A percentile compares a stretch with the other conserved stretches of the same genome.
phyloP scores from a whole-genome alignment of 2,113 vertebrate genomes.

The Eira barbara region DNA sequence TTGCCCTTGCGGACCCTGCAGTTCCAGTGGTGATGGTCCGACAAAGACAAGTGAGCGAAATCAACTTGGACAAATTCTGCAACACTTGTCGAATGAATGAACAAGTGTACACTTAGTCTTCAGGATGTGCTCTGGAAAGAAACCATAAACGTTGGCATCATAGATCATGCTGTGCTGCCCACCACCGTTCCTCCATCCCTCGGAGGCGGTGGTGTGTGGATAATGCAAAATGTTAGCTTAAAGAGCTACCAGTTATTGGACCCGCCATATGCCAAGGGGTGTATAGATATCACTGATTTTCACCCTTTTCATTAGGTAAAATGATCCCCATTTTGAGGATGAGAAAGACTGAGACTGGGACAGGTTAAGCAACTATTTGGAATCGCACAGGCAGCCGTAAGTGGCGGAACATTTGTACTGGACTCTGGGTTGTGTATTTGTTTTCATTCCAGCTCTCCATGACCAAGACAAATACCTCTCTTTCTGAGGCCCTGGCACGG shows the following conservation, averaged over 20 bases:
- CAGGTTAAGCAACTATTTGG: not conserved
- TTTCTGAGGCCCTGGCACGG: not conserved
- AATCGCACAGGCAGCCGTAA: not conserved
- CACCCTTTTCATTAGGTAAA: not conserved
- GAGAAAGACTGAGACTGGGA: not conserved
- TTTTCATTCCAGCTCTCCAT: not conserved
- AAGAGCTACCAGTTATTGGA: not conserved
- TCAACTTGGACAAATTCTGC: not conserved
- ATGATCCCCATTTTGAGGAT: not conserved
- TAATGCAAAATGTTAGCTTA: not conserved
- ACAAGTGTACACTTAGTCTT: not conserved
- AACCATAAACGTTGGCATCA: not conserved
- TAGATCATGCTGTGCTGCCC: not conserved
- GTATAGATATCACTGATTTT: not conserved
- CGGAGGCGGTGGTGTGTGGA: not conserved
- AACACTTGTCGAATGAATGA: not conserved
- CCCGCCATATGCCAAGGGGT: no score
- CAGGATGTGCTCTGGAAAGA: not conserved
- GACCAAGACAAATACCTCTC: not conserved
- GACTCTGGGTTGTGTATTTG: not conserved
- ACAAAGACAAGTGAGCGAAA: not conserved
- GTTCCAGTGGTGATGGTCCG: not conserved
- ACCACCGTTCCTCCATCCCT: not conserved
- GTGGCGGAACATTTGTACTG: not conserved
- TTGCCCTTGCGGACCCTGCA: not conserved